phyloP scores from a whole-genome alignment of 2,888 invertebrate species.

The Idaea dimidiata region DNA sequence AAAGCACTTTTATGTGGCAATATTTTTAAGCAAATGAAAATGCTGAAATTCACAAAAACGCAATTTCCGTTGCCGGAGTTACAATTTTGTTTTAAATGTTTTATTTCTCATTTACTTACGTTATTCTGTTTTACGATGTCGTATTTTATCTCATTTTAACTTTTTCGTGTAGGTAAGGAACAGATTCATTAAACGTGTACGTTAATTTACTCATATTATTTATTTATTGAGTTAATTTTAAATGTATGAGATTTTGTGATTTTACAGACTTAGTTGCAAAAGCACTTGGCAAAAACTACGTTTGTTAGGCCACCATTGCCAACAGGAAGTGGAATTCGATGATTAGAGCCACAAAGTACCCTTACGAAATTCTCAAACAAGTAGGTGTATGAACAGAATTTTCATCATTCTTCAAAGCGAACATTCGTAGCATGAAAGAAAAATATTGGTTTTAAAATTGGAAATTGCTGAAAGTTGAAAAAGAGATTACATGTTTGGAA shows the following conservation, averaged over 20 bases:
- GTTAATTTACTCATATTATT: background rate
- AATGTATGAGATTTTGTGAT: no score
- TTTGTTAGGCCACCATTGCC: constrained; percentile 14
- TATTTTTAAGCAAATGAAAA: constrained; percentile 29
- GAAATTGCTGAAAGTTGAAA: constrained; percentile 7
- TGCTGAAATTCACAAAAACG: constrained; percentile 28
- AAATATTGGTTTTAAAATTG: constrained; percentile 15
- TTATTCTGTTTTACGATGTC: background rate
- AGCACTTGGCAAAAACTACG: constrained; percentile 21
- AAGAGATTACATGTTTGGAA: constrained; percentile 12
- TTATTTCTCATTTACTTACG: constrained; percentile 2
- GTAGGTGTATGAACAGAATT: constrained; percentile 12
- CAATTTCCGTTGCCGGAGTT: constrained; percentile 22
- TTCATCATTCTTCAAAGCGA: constrained; percentile 4
- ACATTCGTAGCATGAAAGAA: constrained; percentile 10
- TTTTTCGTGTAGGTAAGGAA: background rate
- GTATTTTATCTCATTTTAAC: background rate
- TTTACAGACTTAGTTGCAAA: no score
- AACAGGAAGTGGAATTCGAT: constrained; percentile 18
- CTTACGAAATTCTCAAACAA: constrained; percentile 15
- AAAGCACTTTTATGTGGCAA: constrained; percentile 29
- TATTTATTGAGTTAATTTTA: no score
- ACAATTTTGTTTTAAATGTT: constrained; percentile 20
- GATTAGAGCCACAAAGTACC: constrained; percentile 16
- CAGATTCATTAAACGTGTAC: background rate